A percentile compares a stretch with the other conserved stretches of the same genome.
Evolutionary conservation across 2,113 vertebrate genomes (phyloP).

Genomic region (Glaucomys volans): DNA sequence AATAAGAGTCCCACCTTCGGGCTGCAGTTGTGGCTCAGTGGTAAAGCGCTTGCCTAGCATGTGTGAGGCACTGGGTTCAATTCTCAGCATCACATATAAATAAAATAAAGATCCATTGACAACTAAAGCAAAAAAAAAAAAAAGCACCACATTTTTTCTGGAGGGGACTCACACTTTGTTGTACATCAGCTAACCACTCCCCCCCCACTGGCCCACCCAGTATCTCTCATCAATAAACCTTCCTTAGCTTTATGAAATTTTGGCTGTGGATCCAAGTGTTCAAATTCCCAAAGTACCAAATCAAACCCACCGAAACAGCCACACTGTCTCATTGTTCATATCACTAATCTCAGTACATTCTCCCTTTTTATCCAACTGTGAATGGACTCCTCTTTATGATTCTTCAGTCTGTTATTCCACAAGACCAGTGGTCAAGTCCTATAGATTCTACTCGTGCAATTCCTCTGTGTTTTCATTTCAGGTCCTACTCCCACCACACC

Average conservation of each 20-base stretch:
- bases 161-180: background rate
- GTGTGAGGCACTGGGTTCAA: too few species aligned
- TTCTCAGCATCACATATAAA: too few species aligned
- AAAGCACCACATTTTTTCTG: background rate
- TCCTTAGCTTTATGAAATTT: background rate
- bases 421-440: background rate
- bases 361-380: background rate
- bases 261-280: background rate
- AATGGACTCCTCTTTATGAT: background rate
- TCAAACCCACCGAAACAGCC: background rate
- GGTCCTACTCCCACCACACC: background rate
- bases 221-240: background rate
- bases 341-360: background rate
- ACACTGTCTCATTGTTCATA: background rate
- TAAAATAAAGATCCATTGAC: too few species aligned
- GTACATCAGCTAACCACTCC: background rate
- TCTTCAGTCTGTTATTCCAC: background rate
- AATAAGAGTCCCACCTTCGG: background rate
- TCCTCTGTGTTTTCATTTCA: background rate
- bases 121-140: too few species aligned
- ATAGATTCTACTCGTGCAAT: background rate
- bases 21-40: too few species aligned
- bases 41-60: too few species aligned
- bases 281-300: background rate
- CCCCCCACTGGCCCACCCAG: fast-evolving